Base-by-base conservation (phyloP, 2,797 vertebrate species). In the Urocyon cinereoargenteus region DNA sequence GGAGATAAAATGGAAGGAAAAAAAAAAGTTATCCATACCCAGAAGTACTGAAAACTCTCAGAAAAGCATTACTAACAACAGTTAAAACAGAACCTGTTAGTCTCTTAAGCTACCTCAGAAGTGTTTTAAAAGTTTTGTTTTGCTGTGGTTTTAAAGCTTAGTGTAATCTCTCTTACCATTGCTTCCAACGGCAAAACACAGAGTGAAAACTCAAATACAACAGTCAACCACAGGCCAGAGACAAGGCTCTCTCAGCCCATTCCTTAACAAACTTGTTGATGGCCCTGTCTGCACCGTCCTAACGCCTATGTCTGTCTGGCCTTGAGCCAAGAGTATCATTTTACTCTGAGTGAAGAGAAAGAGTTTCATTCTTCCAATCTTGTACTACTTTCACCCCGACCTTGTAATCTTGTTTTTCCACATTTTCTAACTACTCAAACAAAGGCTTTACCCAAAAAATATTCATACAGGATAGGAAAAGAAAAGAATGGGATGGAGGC, bases 321-420 rank as follows among this genome's bases (percentile, higher is more conserved):
- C 94, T 97, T 91, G 57, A 96, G 98, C 98, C 98, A 98, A 97
- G 97, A 91, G 98, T 98, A 98, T 98, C 98, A 1, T 94, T 98
- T 99, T 98, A 98, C 98, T 98, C 94, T 94, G 68, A 96, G 98
- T 98, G 98, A 98, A 98, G 98, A 98, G 98, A 98, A 97, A 97
- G 96, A 96, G 96, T 98, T 98, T 98, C 92, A 90, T 98, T 97
- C 95, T 97, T 95, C 96, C 94, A 95, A 85, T 97, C 97, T 94
- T 96, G 94, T 98, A 97, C 98, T 98, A 96, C 98, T 97, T 98
- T 98, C 98, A 98, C 98, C 98, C 96, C 81, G 93, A 98, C 90
- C 97, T 96, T 98, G 96, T 96, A 98, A 97, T 98, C 96, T 98
- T 98, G 98, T 98, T 99, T 98, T 98, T 99, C 98, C 98, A 98